Evolutionary conservation across 1,140 invertebrate genomes (phyloP).

Genomic region (Aplysia californica): DNA sequence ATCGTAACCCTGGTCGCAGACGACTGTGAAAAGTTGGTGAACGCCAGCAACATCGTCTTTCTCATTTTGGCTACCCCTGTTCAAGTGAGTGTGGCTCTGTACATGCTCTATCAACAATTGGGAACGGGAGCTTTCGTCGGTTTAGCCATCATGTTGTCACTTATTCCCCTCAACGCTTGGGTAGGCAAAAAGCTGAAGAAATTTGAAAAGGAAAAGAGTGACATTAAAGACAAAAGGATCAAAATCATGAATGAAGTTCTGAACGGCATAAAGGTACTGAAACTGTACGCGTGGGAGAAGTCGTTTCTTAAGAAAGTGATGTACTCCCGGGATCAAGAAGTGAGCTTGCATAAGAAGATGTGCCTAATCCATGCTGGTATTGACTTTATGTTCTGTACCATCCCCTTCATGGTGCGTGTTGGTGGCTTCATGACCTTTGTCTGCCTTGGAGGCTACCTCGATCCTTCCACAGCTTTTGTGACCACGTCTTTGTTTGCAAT

Average conservation of each 20-base stretch:
- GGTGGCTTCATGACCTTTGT: background rate
- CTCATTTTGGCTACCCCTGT: background rate
- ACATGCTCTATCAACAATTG: background rate
- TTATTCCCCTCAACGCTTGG: conserved; percentile 8
- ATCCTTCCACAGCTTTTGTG: background rate
- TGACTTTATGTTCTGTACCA: background rate
- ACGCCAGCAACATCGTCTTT: background rate
- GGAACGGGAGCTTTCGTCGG: background rate
- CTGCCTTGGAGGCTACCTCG: background rate
- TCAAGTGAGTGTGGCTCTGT: background rate
- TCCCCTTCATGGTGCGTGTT: background rate
- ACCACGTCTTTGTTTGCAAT: background rate
- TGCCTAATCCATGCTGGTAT: background rate
- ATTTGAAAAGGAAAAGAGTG: background rate
- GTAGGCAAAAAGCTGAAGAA: background rate
- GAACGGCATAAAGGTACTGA: conserved; percentile 18
- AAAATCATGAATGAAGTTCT: conserved; percentile 18
- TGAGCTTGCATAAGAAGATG: background rate
- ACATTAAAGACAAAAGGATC: conserved; percentile 10
- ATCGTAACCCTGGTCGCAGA: background rate
- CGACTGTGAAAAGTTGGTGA: background rate
- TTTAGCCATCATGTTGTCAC: background rate
- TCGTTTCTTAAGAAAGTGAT: conserved; percentile 11
- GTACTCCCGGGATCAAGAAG: background rate
- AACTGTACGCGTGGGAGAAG: conserved; percentile 23